Conservation (phyloP, 2,797 vertebrate species). For the Semaprochilodus insignis region DNA sequence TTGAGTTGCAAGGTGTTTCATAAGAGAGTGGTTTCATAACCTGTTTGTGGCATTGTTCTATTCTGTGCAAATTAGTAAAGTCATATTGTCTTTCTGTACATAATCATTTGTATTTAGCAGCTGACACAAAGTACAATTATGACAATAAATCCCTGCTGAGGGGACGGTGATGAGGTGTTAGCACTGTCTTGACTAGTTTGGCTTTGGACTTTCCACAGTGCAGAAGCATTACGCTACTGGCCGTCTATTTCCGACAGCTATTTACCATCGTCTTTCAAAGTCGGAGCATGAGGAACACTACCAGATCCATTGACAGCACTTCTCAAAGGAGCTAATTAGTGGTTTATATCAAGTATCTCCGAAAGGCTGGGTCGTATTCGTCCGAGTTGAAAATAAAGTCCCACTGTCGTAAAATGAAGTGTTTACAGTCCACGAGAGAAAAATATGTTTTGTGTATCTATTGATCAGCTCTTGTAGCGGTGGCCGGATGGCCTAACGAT, state of each 20-base stretch:
- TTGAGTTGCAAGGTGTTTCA: conserved; percentile 36
- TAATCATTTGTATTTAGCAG: conserved; percentile 19
- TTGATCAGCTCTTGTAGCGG: background rate
- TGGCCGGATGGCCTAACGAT: background rate
- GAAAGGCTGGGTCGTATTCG: conserved; percentile 13
- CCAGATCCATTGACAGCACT: conserved; percentile 13
- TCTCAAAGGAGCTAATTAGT: conserved; percentile 52
- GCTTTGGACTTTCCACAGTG: background rate
- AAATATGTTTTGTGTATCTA: conserved; percentile 3
- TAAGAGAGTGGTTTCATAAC: conserved; percentile 26
- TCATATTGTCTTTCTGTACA: conserved; percentile 2
- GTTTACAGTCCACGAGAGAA: conserved; percentile 14
- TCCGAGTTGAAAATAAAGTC: background rate
- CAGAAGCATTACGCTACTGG: conserved; percentile 37
- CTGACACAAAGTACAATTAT: background rate
- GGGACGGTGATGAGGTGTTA: background rate
- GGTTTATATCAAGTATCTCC: conserved; percentile 36
- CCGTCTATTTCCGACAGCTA: conserved; percentile 29
- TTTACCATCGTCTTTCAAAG: conserved; percentile 29
- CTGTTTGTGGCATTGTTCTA: conserved; percentile 24
- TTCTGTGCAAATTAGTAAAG: conserved; percentile 3
- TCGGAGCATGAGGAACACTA: conserved; percentile 27
- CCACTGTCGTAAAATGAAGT: background rate
- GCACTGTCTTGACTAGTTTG: background rate
- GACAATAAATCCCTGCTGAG: background rate